Conservation (phyloP, 2,797 vertebrate species). For the Centroberyx gerrardi region DNA sequence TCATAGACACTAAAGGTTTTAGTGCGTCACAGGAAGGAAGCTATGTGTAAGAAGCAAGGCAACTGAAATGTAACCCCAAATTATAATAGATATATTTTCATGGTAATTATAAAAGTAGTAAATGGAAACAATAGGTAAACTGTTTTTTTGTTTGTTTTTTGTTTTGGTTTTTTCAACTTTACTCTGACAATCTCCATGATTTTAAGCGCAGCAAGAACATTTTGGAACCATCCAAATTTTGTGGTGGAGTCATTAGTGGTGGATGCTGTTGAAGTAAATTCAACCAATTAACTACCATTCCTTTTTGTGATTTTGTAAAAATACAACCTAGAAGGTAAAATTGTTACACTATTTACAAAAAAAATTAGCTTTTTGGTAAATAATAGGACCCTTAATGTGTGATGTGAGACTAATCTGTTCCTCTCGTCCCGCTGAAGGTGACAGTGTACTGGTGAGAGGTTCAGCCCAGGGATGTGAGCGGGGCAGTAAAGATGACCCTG, state of each 20-base stretch:
- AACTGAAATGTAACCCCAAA: not conserved
- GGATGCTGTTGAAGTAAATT: too few species aligned
- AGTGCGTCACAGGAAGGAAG: not conserved
- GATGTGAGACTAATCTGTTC: not conserved
- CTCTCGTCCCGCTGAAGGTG: conserved; percentile 39
- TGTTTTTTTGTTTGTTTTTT: not conserved
- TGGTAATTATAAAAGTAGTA: not conserved
- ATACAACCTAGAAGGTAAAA: too few species aligned
- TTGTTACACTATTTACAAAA: not conserved
- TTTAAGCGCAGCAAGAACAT: not conserved
- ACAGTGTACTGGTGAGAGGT: conserved; percentile 35
- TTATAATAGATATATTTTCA: too few species aligned
- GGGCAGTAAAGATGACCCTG: conserved; percentile 93
- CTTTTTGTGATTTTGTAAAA: too few species aligned
- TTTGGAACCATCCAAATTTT: too few species aligned
- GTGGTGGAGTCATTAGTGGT: too few species aligned
- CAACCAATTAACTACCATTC: too few species aligned
- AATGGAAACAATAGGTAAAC: not conserved
- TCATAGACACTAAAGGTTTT: not conserved
- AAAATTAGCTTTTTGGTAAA: not conserved
- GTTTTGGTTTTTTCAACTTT: not conserved
- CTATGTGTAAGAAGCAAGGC: not conserved
- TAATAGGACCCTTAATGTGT: not conserved
- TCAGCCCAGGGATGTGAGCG: conserved; percentile 88
- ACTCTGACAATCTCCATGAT: not conserved